These are phyloP conservation scores for Oophaga pumilio DNA, from an alignment of 2,113 vertebrate species.

Conservation along the genomic window DNA sequence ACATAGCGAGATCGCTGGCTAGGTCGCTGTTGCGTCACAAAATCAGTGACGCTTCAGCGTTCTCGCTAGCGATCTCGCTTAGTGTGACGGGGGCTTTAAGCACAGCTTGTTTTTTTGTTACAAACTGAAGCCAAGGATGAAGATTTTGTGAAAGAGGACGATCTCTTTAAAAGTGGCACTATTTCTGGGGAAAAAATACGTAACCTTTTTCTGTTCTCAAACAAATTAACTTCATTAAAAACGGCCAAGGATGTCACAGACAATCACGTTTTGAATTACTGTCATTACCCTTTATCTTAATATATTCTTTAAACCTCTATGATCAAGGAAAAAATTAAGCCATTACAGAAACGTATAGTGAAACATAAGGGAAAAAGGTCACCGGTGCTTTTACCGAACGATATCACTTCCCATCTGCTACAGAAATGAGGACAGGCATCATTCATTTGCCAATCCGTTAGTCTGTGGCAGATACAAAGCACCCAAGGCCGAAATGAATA, in stretches of 20 bases:
- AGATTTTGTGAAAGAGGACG: too few relatives aligned
- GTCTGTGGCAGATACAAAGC: background rate
- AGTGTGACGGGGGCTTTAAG: too few relatives aligned
- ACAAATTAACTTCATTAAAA: background rate
- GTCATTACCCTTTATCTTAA: background rate
- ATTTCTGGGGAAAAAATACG: background rate
- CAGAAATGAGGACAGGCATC: background rate
- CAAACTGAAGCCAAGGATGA: too few relatives aligned
- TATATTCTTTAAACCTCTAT: background rate
- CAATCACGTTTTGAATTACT: background rate
- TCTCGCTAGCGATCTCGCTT: too few relatives aligned
- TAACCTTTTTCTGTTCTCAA: background rate
- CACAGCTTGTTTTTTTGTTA: too few relatives aligned
- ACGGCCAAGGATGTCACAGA: background rate
- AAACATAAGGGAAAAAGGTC: constrained; percentile 9
- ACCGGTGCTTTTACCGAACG: background rate
- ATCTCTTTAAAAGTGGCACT: background rate
- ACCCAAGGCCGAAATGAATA: constrained; percentile 2
- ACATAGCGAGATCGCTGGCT: too few relatives aligned
- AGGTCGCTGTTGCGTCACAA: too few relatives aligned
- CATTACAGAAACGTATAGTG: background rate
- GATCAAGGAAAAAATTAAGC: background rate
- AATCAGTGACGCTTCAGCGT: too few relatives aligned
- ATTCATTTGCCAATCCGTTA: constrained; percentile 8
- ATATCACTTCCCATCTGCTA: background rate